Percentiles rank a stretch among this genome's conserved stretches.
Conservation (phyloP, 2,113 vertebrate genomes). For the Procavia capensis region DNA sequence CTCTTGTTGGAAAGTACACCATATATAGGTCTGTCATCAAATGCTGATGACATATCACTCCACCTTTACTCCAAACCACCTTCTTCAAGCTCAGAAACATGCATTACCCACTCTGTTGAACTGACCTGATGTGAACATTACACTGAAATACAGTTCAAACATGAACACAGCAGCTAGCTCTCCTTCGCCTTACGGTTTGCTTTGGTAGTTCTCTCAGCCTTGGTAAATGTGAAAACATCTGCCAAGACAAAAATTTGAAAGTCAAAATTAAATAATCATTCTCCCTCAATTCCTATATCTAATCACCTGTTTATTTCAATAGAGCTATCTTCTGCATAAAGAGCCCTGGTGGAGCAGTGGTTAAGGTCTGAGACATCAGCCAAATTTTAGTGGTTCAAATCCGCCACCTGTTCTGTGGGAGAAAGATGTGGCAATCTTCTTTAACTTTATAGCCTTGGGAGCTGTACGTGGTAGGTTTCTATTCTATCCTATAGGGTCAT, state of each 20-base stretch:
- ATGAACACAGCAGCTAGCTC: neutral
- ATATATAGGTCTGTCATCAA: neutral
- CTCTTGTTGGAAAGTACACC: neutral
- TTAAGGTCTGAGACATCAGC: neutral
- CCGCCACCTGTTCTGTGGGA: neutral
- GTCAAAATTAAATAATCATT: neutral
- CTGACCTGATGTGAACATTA: neutral
- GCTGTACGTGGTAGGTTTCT: neutral
- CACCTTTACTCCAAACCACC: neutral
- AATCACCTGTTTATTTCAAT: neutral
- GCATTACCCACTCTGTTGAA: neutral
- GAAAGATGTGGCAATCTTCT: neutral
- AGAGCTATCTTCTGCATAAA: neutral
- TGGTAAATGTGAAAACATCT: neutral
- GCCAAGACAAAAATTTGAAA: neutral
- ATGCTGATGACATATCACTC: neutral
- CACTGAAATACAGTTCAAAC: neutral
- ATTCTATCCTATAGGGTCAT: neutral
- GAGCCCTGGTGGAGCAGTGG: neutral
- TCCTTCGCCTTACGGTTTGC: neutral
- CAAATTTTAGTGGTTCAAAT: neutral
- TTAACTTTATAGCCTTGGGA: neutral
- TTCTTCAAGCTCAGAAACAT: neutral
- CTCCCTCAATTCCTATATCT: neutral
- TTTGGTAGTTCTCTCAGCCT: neutral